Base-by-base conservation (phyloP, 1,140 invertebrate species). In the Zaprionus taronus region DNA sequence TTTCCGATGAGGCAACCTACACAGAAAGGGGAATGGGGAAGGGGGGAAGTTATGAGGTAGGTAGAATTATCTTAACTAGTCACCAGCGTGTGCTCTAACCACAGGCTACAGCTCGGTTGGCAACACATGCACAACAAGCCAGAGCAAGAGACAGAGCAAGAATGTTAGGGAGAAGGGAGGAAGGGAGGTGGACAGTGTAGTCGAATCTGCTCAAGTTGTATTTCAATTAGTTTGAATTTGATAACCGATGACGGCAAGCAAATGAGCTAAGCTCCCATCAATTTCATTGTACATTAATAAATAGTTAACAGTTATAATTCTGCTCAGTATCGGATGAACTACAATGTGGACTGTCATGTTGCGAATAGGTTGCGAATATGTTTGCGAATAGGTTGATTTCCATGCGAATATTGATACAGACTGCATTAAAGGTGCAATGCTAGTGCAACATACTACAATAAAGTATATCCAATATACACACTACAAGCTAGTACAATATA, bases 151-250 rank as follows among this genome's bases (percentile, higher is more conserved):
- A 7, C 22, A 4, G 9, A 11, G 31, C 31, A 7, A 31, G 7
- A 31, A n/a, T 28, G 26, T 14, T 44, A 5, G 15, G 26, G 24
- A n/a, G 20, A 28, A 22, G 47, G 24, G 1, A 28, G 14, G 61
- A 5, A 5, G 22, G 26, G 15, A 17, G 22, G 5, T 3, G 47
- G 41, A 31, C 7, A 17, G 44, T 12, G 24, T 24, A 2, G 5
- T 14, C 55, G 26, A 36, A 31, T 11, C 9, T 20, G 17, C 56
- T 61, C 47, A 57, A 56, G 14, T 67, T 67, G 49, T 41, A 38
- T 63, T 72, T 72, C 38, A 67, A 67, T 72, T 73, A 72, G 49
- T 62, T 73, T 7, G 60, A 64, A 55, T 53, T 53, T 12, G 26
- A 67, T 38, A 56, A 12, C 44, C 9, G 24, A 5, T 31, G 34